Conservation (phyloP, 2,888 invertebrate genomes). For the Oligia latruncula region DNA sequence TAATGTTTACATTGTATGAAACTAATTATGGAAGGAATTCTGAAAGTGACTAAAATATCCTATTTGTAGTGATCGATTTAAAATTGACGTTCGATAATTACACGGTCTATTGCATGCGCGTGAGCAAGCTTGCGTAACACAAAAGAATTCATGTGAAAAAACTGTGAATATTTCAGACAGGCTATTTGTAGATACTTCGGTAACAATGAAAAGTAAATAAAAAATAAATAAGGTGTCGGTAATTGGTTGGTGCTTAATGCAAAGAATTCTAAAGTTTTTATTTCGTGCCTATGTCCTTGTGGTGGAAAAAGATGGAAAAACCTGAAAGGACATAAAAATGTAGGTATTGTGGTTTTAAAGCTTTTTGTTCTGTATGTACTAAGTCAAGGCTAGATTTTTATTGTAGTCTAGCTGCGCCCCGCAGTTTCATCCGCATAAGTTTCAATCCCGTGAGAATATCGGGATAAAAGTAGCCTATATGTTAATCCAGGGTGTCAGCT, state of each 20-base stretch:
- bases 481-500: too few species aligned
- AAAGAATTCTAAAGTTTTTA: conserved; percentile 26
- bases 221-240: conserved; percentile 37
- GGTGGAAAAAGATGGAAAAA: conserved; percentile 16
- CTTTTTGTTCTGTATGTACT: background rate
- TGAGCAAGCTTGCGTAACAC: conserved; percentile 54
- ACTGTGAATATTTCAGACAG: conserved; percentile 24
- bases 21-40: conserved; percentile 35
- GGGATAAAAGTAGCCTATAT: too few species aligned
- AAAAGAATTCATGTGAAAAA: conserved; percentile 48
- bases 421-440: too few species aligned
- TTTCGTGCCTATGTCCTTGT: conserved; percentile 34
- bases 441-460: too few species aligned
- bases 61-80: conserved; percentile 31
- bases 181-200: conserved; percentile 56
- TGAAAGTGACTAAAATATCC: conserved; percentile 53
- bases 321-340: background rate
- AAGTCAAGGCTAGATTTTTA: background rate
- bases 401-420: too few species aligned
- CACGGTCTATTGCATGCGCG: conserved; percentile 58
- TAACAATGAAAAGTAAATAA: conserved; percentile 45
- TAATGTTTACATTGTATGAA: conserved; percentile 16
- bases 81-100: conserved; percentile 63
- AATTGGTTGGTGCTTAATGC: conserved; percentile 29
- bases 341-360: conserved; percentile 4